A percentile compares a stretch with the other conserved stretches of the same genome.
phyloP scores from a whole-genome alignment of 2,888 invertebrate species.

The Stramonita haemastoma region DNA sequence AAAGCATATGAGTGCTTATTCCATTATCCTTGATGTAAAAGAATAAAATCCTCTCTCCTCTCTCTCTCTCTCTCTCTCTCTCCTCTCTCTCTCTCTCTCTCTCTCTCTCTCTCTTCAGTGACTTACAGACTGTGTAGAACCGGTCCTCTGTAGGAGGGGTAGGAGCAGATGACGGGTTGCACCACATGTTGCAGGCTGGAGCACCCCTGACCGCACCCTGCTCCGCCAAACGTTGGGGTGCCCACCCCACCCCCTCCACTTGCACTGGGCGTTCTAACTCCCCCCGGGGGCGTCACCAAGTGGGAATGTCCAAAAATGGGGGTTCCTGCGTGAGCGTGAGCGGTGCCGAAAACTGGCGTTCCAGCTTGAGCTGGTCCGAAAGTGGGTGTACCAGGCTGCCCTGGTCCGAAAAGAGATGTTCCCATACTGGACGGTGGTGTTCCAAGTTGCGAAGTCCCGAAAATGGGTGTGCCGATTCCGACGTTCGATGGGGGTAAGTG shows the following conservation, averaged over 20 bases:
- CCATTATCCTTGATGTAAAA: too few species aligned
- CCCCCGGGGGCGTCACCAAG: background rate
- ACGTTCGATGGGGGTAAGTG: background rate
- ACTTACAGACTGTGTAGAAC: conserved; percentile 36
- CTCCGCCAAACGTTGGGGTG: background rate
- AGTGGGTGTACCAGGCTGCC: background rate
- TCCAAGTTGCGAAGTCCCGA: background rate
- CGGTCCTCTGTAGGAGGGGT: conserved; percentile 41
- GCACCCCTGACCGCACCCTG: background rate
- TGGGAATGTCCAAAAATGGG: background rate
- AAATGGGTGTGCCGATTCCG: background rate
- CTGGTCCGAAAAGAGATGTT: background rate
- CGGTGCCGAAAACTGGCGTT: background rate
- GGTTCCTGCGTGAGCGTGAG: background rate
- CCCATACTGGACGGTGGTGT: background rate
- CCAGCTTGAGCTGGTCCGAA: background rate
- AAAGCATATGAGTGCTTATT: too few species aligned
- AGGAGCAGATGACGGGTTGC: conserved; percentile 33
- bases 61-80: too few species aligned
- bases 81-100: too few species aligned
- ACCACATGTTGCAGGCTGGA: conserved; percentile 1
- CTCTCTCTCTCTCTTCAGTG: too few species aligned
- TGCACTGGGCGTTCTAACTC: background rate
- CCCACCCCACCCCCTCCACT: background rate
- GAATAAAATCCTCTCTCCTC: too few species aligned